Evolutionary conservation across 2,888 invertebrate genomes (phyloP).

Genomic region (Halocaridina rubra): DNA sequence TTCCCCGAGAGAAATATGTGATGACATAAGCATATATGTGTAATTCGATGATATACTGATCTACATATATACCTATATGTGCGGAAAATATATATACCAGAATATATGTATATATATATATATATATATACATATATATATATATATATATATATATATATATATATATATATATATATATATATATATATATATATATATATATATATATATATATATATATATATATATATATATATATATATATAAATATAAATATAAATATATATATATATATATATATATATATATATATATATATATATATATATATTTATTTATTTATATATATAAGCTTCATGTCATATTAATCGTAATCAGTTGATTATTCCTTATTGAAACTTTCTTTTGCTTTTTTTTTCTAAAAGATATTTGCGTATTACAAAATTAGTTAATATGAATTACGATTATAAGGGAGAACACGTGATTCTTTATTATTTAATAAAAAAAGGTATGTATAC

Average conservation of each 20-base stretch:
- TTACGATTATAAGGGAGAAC: too few species aligned
- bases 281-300: neutral
- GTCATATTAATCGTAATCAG: too few species aligned
- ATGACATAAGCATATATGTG: too few species aligned
- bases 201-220: constrained; percentile 1
- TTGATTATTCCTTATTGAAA: too few species aligned
- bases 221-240: constrained; percentile 18
- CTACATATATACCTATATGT: too few species aligned
- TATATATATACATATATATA: constrained; percentile 28
- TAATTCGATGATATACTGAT: too few species aligned
- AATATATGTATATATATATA: constrained; percentile 16
- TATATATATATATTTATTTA: neutral
- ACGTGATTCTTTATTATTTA: too few species aligned
- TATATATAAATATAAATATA: constrained; percentile 21
- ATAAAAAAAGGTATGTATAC: too few species aligned
- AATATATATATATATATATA: constrained; percentile 28
- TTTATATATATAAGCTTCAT: neutral
- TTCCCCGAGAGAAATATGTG: too few species aligned
- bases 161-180: constrained; percentile 12
- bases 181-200: neutral
- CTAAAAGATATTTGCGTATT: too few species aligned
- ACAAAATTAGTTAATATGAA: too few species aligned
- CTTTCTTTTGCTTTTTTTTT: too few species aligned
- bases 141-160: constrained; percentile 33
- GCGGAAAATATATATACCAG: constrained; percentile 20